Base-by-base conservation (phyloP, 2,113 vertebrate genomes). In the Ivindomyrus marchei region DNA sequence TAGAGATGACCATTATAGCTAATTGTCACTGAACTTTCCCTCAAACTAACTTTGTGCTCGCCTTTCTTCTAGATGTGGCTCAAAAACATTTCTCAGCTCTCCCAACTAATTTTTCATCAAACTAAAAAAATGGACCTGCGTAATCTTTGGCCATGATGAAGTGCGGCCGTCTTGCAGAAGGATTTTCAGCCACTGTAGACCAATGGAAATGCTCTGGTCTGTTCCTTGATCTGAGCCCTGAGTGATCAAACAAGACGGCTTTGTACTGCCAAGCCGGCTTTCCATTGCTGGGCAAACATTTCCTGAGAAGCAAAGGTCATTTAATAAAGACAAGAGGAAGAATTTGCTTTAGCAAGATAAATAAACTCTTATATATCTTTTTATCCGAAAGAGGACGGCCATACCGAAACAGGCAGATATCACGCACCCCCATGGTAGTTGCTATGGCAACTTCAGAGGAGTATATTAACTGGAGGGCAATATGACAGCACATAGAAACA, bases 301-400 rank as follows among this genome's bases (percentile, higher is more conserved):
- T 42, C 19, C 74, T 42, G 74, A 42, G 74, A 36, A 42, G 74
- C 74, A 80, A 80, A 80, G 74, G 74, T 39, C 74, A 42, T 80
- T 80, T 80, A 80, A 80, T 80, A 80, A 80, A 80, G 74, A 80
- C 74, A 31, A 70, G 70, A 15, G 36, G 74, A 80, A 42, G 74
- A 42, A 42, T 80, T 42, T 80, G 74, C 36, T 80, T 39, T 80
- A 31, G 62, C 27, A 70, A 70, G 62, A 80, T 80, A 80, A 80
- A 80, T 80, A 80, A 80, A 80, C 17, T 80, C 31, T 42, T 77
- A 42, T 39, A 77, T 42, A 80, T 80, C 74, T 42, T 80, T 80
- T 62, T 74, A 42, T 77, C 31, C 74, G 0, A 39, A 80, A 2
- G 74, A 80, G 31, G 19, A 80, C 36, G 19, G 74, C n/a, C 0